These are phyloP conservation scores for Sebastes diaconus DNA, from an alignment of 2,797 vertebrate genomes.

Conservation along the genomic window DNA sequence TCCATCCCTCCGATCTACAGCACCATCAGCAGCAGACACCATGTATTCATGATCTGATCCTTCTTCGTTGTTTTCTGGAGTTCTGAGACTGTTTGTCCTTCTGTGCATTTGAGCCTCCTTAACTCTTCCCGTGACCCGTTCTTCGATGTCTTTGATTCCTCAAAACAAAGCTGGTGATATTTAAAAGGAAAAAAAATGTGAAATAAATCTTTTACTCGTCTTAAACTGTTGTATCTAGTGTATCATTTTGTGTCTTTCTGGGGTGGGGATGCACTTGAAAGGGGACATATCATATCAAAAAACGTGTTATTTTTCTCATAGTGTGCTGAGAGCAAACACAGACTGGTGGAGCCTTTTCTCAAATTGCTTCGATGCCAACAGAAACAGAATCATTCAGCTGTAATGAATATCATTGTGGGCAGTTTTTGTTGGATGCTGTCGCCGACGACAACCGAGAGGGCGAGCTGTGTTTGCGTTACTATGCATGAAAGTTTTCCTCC, in stretches of 20 bases:
- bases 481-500: too few relatives aligned
- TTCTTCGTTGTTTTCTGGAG: not conserved
- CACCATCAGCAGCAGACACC: slow-evolving; percentile 15
- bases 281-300: too few relatives aligned
- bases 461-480: too few relatives aligned
- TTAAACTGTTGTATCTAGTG: not conserved
- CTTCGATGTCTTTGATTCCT: slow-evolving; percentile 68
- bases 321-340: too few relatives aligned
- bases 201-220: slow-evolving; percentile 73
- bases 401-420: too few relatives aligned
- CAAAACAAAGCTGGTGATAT: slow-evolving; percentile 71
- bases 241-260: not conserved
- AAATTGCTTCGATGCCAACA: too few relatives aligned
- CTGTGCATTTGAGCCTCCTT: slow-evolving; percentile 34
- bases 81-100: slow-evolving; percentile 1
- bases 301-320: too few relatives aligned
- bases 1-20: not conserved
- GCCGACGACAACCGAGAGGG: too few relatives aligned
- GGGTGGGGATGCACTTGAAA: not conserved
- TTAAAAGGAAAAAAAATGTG: slow-evolving; percentile 70
- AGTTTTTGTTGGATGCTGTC: too few relatives aligned
- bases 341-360: too few relatives aligned
- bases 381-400: too few relatives aligned
- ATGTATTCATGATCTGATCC: not conserved
- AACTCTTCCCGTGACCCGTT: slow-evolving; percentile 55